A percentile compares a stretch with the other conserved stretches of the same genome.
Evolutionary conservation across 2,888 invertebrate species (phyloP).

Genomic region (Archaeoteleia sp.): DNA sequence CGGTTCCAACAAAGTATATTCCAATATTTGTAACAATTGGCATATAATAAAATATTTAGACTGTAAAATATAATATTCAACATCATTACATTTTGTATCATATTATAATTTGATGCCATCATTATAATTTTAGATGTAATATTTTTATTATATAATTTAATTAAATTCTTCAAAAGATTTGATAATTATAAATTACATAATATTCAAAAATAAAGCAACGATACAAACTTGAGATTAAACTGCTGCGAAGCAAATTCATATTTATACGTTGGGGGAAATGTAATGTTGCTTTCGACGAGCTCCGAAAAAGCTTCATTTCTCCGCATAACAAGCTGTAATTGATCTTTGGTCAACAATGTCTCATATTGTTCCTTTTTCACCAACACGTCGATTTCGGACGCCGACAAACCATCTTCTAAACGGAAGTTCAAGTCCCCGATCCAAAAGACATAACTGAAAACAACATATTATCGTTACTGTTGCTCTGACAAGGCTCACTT

Average conservation of each 20-base stretch:
- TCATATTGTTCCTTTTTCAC: constrained; percentile 81
- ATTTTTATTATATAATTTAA: constrained; percentile 11
- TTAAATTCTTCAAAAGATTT: not conserved
- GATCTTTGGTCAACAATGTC: constrained; percentile 84
- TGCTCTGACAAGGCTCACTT: constrained; percentile 5
- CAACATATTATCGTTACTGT: constrained; percentile 13
- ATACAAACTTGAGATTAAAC: constrained; percentile 86
- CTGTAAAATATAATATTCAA: too few species aligned
- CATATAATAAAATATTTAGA: too few species aligned
- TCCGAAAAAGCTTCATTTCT: constrained; percentile 89
- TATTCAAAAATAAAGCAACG: constrained; percentile 1
- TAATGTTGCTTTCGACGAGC: constrained; percentile 83
- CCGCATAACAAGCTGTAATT: constrained; percentile 82
- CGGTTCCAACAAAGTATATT: too few species aligned
- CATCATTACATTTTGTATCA: too few species aligned
- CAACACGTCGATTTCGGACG: constrained; percentile 81
- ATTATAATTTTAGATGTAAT: constrained; percentile 2
- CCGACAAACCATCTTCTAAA: constrained; percentile 79
- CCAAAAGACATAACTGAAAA: constrained; percentile 89
- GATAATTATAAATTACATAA: not conserved
- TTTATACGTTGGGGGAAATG: constrained; percentile 93
- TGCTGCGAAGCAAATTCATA: constrained; percentile 84
- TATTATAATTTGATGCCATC: too few species aligned
- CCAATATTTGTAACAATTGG: too few species aligned
- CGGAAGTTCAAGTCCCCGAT: constrained; percentile 94